A percentile compares a stretch with the other conserved stretches of the same genome.
Evolutionary conservation across 2,797 vertebrate species (phyloP).

Genomic region (Odontamblyopus lacepedii): DNA sequence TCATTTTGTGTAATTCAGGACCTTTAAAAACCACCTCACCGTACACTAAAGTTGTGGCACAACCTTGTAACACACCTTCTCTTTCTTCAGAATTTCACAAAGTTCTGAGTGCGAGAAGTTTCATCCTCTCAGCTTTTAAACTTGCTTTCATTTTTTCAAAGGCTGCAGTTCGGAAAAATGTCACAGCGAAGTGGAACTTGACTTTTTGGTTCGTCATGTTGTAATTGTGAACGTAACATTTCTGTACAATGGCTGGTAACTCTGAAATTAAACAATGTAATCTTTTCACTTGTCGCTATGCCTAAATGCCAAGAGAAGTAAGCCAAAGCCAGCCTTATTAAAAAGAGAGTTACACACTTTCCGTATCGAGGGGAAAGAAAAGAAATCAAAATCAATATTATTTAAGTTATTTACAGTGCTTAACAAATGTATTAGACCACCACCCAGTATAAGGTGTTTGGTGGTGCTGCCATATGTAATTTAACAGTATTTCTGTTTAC

Average conservation of each 20-base stretch:
- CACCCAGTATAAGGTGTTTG: too few species aligned
- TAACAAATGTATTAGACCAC: too few species aligned
- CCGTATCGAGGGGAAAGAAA: too few species aligned
- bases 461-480: too few species aligned
- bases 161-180: background rate
- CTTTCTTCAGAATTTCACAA: background rate
- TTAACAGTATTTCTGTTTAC: too few species aligned
- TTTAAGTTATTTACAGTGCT: too few species aligned
- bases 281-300: background rate
- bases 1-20: too few species aligned
- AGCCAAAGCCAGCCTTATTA: background rate
- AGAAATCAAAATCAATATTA: too few species aligned
- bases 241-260: background rate
- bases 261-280: background rate
- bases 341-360: background rate
- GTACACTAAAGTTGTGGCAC: too few species aligned
- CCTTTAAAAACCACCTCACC: background rate
- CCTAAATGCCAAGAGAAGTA: background rate
- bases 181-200: background rate
- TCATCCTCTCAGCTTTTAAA: background rate
- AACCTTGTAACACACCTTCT: background rate
- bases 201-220: background rate
- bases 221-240: background rate
- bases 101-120: background rate
- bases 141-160: background rate